Percentiles rank a stretch among this genome's conserved stretches.
Evolutionary conservation across 2,888 invertebrate genomes (phyloP).

Genomic region (Sycophila texana): DNA sequence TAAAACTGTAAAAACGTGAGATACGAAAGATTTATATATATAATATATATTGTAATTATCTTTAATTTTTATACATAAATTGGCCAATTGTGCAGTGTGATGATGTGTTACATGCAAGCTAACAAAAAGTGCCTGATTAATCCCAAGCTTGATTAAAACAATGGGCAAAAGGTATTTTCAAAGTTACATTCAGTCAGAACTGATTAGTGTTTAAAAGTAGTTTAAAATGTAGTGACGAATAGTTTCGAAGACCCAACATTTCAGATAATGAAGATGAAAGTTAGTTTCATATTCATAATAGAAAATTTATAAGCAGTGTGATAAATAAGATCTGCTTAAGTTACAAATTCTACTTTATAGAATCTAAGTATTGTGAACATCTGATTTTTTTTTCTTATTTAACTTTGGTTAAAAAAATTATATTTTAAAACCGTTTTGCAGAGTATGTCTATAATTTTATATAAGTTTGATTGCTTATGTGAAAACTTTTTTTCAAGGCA

Average conservation of each 20-base stretch:
- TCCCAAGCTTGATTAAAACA: slow-evolving; percentile 38
- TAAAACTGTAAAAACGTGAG: slow-evolving; percentile 31
- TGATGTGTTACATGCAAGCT: slow-evolving; percentile 5
- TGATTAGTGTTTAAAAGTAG: slow-evolving; percentile 5
- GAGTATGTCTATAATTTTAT: too few relatives aligned
- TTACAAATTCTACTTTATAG: background rate
- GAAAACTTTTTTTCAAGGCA: too few relatives aligned
- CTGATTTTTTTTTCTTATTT: too few relatives aligned
- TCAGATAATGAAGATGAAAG: background rate
- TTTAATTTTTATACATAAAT: slow-evolving; percentile 47
- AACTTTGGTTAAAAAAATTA: too few relatives aligned
- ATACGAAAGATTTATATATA: background rate
- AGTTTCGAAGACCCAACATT: background rate
- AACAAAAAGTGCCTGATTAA: slow-evolving; percentile 54
- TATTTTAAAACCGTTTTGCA: too few relatives aligned
- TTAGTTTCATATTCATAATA: background rate
- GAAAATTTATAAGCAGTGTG: background rate
- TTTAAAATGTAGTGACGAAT: slow-evolving; percentile 2
- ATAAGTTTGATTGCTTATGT: too few relatives aligned
- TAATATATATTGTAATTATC: slow-evolving; percentile 28
- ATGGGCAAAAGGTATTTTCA: slow-evolving; percentile 24
- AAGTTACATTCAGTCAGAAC: slow-evolving; percentile 16
- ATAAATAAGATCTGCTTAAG: slow-evolving; percentile 11
- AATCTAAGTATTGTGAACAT: too few relatives aligned
- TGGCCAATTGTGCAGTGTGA: slow-evolving; percentile 35